Conservation (phyloP, 2,113 vertebrate species). For the Equus przewalskii region DNA sequence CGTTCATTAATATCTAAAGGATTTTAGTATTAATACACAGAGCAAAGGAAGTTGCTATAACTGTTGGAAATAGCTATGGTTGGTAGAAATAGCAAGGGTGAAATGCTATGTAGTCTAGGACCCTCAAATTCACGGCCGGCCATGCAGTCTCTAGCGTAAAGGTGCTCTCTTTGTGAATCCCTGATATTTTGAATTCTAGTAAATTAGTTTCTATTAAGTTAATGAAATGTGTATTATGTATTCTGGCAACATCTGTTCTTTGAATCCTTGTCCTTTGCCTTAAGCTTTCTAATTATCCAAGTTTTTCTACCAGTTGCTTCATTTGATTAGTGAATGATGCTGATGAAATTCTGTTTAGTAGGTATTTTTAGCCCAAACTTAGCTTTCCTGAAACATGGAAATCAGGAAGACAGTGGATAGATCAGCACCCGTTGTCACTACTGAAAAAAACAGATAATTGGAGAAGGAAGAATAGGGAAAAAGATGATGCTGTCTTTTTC, state of each 20-base stretch:
- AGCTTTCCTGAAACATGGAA: neutral
- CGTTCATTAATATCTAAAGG: neutral
- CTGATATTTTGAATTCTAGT: neutral
- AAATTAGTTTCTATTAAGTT: neutral
- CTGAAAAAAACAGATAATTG: neutral
- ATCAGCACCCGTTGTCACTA: neutral
- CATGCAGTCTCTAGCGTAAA: neutral
- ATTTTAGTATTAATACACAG: neutral
- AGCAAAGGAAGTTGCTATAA: neutral
- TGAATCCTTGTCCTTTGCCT: conserved; percentile 12
- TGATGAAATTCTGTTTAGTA: conserved; percentile 55
- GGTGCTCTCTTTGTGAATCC: neutral
- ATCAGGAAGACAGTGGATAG: conserved; percentile 28
- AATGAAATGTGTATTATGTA: neutral
- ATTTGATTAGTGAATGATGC: conserved; percentile 17
- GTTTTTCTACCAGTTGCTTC: conserved; percentile 23
- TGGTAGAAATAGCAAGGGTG: neutral
- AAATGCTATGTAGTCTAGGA: neutral
- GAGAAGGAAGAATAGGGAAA: conserved; percentile 23
- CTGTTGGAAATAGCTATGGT: neutral
- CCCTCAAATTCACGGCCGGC: neutral
- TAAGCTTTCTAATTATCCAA: conserved; percentile 43
- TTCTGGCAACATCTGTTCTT: neutral
- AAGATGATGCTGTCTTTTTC: neutral
- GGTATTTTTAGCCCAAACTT: conserved; percentile 46